Evolutionary conservation across 1,140 invertebrate genomes (phyloP), one percentile per base, ranked within the genome.

Genomic region (Drosophila elegans): DNA sequence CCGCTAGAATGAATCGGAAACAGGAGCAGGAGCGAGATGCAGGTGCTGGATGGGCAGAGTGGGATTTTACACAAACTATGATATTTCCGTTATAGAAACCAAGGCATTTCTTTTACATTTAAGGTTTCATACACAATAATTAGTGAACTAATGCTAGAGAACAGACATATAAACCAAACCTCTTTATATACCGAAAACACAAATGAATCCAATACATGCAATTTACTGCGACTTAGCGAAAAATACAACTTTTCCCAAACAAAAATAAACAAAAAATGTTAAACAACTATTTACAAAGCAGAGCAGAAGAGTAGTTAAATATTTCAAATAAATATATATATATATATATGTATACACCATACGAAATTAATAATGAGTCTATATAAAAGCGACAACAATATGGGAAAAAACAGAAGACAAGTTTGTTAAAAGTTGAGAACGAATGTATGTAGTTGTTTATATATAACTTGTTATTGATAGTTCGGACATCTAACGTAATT

Each of bases 71-170:
- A 80, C 64, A 80, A 71, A 80, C 72, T 62, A 86, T 69, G 51
- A 81, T 86, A 74, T 83, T 89, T 86, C 79, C 84, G 67, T 73
- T 83, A 82, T 69, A 88, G 75, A 89, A 86, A 89, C 84, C 83
- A 71, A 83, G 49, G 83, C 83, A 86, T 86, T 86, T 86, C 83
- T 86, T 80, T 88, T 86, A 86, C 51, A 83, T 86, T 83, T 86
- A 86, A 86, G 83, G 83, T 86, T 86, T 86, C 83, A 86, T 86
- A 86, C 83, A 86, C 83, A 86, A 86, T 86, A 86, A 86, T 88
- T 88, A 86, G 83, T 74, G 60, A 88, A 86, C 79, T 86, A 86
- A 89, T 83, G 83, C 83, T 82, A 86, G 79, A 82, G 68, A 88
- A 76, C 74, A 81, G 59, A 80, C 51, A 78, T 63, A 84, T 75